Evolutionary conservation across 1,140 invertebrate genomes (phyloP).

Genomic region (Rhagoletis pomonella): DNA sequence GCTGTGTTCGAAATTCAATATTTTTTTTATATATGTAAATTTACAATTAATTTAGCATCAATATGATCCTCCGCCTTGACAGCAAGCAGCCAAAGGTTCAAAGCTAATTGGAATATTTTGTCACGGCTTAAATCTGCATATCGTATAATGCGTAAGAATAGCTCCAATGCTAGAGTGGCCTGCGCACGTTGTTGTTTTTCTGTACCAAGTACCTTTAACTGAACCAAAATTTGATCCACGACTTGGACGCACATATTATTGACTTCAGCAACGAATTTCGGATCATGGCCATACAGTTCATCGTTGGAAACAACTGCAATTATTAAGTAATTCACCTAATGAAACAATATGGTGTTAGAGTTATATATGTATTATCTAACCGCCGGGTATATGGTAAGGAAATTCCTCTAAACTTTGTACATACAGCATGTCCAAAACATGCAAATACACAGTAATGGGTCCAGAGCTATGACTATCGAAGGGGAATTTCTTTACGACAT

Average conservation of each 20-base stretch:
- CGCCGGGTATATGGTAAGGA: slow-evolving; percentile 70
- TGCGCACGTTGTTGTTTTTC: slow-evolving; percentile 80
- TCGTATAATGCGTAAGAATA: slow-evolving; percentile 83
- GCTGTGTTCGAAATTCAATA: neutral
- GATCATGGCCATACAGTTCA: slow-evolving; percentile 91
- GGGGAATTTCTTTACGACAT: slow-evolving; percentile 81
- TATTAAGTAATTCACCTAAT: neutral
- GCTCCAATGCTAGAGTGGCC: slow-evolving; percentile 81
- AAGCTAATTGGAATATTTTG: slow-evolving; percentile 79
- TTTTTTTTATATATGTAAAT: neutral
- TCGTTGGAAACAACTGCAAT: slow-evolving; percentile 91
- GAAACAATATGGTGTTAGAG: neutral
- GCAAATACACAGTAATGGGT: slow-evolving; percentile 80
- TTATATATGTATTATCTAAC: slow-evolving; percentile 57
- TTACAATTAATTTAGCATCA: slow-evolving; percentile 67
- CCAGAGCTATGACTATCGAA: slow-evolving; percentile 78
- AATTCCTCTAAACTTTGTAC: slow-evolving; percentile 67
- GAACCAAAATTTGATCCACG: slow-evolving; percentile 84
- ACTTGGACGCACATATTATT: slow-evolving; percentile 86
- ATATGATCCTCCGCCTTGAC: slow-evolving; percentile 76
- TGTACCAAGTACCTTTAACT: slow-evolving; percentile 81
- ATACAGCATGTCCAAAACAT: slow-evolving; percentile 71
- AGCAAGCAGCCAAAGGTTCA: slow-evolving; percentile 88
- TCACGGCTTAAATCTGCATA: slow-evolving; percentile 81
- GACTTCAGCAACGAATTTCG: slow-evolving; percentile 88